Base-by-base conservation (phyloP, 1,140 invertebrate species). In the Agrypnia vestita region DNA sequence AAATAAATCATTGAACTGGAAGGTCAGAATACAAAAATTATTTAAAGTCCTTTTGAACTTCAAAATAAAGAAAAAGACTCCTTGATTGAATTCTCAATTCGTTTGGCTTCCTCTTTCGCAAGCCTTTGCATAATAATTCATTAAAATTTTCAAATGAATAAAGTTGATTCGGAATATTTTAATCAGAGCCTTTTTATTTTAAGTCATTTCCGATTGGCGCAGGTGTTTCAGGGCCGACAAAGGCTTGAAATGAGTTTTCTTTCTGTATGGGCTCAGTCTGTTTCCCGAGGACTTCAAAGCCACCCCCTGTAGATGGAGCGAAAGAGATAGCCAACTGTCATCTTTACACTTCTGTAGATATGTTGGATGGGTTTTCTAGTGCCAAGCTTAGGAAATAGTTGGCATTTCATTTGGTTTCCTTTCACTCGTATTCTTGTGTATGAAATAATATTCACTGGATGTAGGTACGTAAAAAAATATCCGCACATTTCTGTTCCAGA, bases 111-210 rank as follows among this genome's bases (percentile, higher is more conserved):
- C 59, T 12, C 10, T 21, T 25, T 62, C 59, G 59, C 59, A 9
- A 35, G 13, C 21, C 25, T 47, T 67, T 67, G 62, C 62, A 67
- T 67, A 74, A 74, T 74, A 80, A 76, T 80, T 80, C 79, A 80
- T 80, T 80, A 80, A 69, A 79, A 80, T 80, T 76, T 44, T 56
- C 75, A 73, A 78, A 81, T 78, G 80, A 81, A 78, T 69, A 81
- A 81, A 81, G 80, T 81, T 81, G 64, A 75, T 69, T 79, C 43
- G 61, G 62, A 76, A 82, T 75, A 82, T 82, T 82, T 82, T 82
- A 82, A 82, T 82, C 80, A 82, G 75, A 79, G 72, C 77, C 72
- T 82, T 77, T 79, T 79, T 79, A 79, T 79, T 82, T 82, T 76
- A 76, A 79, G 76, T 76, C 67, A 44, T 76, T 82, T 82, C 77